A percentile compares a stretch with the other conserved stretches of the same genome.
Conservation (phyloP, 1,140 invertebrate species). For the Copidosoma floridanum region DNA sequence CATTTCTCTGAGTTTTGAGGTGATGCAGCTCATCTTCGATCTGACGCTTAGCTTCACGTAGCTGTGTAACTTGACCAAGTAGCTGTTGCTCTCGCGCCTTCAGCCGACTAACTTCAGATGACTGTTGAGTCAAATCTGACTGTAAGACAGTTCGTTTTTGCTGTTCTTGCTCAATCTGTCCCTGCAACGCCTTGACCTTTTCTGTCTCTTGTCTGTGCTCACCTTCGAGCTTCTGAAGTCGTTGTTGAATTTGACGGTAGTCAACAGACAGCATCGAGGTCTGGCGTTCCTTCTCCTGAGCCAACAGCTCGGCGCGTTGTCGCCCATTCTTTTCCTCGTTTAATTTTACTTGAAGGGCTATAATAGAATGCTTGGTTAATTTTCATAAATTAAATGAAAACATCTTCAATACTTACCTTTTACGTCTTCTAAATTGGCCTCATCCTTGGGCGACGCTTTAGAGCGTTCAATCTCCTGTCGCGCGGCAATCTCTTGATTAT, state of each 20-base stretch:
- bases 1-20: slow-evolving; percentile 70
- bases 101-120: slow-evolving; percentile 70
- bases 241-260: slow-evolving; percentile 86
- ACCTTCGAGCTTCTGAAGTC: slow-evolving; percentile 84
- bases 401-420: slow-evolving; percentile 65
- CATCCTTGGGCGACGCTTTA: slow-evolving; percentile 80
- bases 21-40: slow-evolving; percentile 80
- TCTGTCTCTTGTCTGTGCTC: slow-evolving; percentile 86
- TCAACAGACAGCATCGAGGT: slow-evolving; percentile 93
- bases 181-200: slow-evolving; percentile 78
- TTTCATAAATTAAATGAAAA: slow-evolving; percentile 3
- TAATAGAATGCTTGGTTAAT: slow-evolving; percentile 21
- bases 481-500: slow-evolving; percentile 84
- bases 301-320: slow-evolving; percentile 78
- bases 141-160: slow-evolving; percentile 73
- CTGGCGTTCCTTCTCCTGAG: slow-evolving; percentile 89
- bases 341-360: slow-evolving; percentile 85
- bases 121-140: slow-evolving; percentile 69
- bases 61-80: slow-evolving; percentile 66
- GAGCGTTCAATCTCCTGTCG: slow-evolving; percentile 87
- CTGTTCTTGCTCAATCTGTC: slow-evolving; percentile 87
- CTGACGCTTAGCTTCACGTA: slow-evolving; percentile 69
- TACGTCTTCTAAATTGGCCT: slow-evolving; percentile 85
- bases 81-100: slow-evolving; percentile 76
- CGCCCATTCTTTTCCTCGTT: slow-evolving; percentile 85